Evolutionary conservation across 2,113 vertebrate species (phyloP).

Genomic region (Odocoileus virginianus): DNA sequence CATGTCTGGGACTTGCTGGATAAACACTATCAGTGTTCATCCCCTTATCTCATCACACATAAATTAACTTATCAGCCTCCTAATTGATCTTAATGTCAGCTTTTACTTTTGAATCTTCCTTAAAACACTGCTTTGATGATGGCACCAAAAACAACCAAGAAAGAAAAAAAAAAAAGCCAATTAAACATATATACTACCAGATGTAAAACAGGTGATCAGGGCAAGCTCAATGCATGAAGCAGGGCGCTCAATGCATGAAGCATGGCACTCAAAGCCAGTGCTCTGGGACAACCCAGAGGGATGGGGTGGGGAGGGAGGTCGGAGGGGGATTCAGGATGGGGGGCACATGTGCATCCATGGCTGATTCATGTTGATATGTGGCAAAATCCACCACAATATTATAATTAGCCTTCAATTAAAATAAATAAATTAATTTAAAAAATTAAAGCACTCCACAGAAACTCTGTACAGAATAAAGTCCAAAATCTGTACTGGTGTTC

Average conservation of each 20-base stretch:
- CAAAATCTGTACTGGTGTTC: neutral
- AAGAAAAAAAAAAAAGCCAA: neutral
- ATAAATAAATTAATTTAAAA: neutral
- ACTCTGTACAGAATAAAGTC: neutral
- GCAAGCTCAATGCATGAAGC: neutral
- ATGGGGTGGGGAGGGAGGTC: neutral
- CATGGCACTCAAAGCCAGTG: neutral
- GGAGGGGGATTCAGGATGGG: neutral
- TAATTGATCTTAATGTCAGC: neutral
- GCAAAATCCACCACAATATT: neutral
- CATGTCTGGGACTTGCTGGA: neutral
- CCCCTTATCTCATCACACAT: neutral
- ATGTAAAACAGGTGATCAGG: neutral
- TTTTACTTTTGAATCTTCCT: neutral
- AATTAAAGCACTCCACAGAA: neutral
- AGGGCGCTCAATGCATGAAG: accelerated
- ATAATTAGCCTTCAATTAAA: neutral
- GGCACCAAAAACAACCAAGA: neutral
- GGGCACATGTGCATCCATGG: neutral
- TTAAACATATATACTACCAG: neutral
- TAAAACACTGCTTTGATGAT: neutral
- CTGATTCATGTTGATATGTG: neutral
- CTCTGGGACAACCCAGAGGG: neutral
- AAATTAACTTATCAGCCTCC: neutral
- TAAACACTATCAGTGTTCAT: neutral